These are phyloP conservation scores for Pachycephus smyrnensis DNA, from an alignment of 2,888 invertebrate species.

Conservation along the genomic window DNA sequence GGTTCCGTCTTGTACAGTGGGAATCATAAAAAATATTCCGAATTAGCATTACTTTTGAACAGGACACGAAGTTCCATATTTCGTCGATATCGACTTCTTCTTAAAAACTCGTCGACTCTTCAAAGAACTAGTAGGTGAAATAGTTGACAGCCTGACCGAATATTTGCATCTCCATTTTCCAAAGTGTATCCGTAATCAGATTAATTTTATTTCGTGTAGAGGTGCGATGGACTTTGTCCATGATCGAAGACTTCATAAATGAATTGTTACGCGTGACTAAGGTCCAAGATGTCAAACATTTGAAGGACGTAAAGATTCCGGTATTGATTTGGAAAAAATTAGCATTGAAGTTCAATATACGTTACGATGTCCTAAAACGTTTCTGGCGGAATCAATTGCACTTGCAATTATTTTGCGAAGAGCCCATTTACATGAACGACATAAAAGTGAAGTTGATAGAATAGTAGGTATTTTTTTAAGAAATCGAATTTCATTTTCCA, in stretches of 20 bases:
- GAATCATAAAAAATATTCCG: slow-evolving; percentile 28
- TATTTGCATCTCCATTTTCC: not conserved
- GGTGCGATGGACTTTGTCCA: slow-evolving; percentile 40
- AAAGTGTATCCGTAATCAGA: not conserved
- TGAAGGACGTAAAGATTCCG: slow-evolving; percentile 51
- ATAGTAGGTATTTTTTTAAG: slow-evolving; percentile 44
- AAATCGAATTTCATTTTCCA: slow-evolving; percentile 15
- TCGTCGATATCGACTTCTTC: slow-evolving; percentile 35
- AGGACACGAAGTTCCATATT: slow-evolving; percentile 38
- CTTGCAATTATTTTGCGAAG: slow-evolving; percentile 51
- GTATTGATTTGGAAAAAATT: slow-evolving; percentile 51
- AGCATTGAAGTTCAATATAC: slow-evolving; percentile 41
- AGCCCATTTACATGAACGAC: slow-evolving; percentile 48
- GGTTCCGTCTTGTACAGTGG: slow-evolving; percentile 6
- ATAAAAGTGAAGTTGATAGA: slow-evolving; percentile 56
- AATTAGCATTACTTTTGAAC: slow-evolving; percentile 42
- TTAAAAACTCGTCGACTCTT: slow-evolving; percentile 12
- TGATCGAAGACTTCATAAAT: slow-evolving; percentile 43
- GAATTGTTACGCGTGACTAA: slow-evolving; percentile 42
- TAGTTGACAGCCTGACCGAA: not conserved
- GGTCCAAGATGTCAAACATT: slow-evolving; percentile 40
- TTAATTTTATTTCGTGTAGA: not conserved
- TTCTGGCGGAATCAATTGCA: slow-evolving; percentile 54
- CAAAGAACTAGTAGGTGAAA: not conserved
- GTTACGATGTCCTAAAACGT: slow-evolving; percentile 30